Evolutionary conservation across 2,113 vertebrate genomes (phyloP).

Genomic region (Mormyrus iriodes): DNA sequence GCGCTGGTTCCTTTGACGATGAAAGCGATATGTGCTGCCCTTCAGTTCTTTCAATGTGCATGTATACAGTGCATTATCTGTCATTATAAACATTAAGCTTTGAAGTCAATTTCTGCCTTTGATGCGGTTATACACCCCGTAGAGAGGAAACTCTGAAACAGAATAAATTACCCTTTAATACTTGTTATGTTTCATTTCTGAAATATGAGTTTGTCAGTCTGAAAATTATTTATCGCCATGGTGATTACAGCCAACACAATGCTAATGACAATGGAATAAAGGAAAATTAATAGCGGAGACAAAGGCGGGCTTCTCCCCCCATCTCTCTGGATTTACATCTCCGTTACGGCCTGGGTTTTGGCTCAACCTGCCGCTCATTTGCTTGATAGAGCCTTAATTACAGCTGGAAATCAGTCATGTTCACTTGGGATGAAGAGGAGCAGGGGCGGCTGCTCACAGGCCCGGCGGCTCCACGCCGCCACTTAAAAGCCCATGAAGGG

Average conservation of each 20-base stretch:
- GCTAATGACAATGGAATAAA: slow-evolving; percentile 19
- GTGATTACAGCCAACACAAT: slow-evolving; percentile 1
- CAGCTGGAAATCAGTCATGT: slow-evolving; percentile 23
- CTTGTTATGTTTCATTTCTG: not conserved
- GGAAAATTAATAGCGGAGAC: slow-evolving; percentile 19
- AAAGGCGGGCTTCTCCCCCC: not conserved
- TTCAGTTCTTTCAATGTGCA: not conserved
- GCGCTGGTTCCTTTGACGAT: not conserved
- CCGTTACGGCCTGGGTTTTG: not conserved
- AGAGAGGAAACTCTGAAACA: slow-evolving; percentile 10
- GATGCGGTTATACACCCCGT: not conserved
- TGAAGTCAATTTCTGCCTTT: not conserved
- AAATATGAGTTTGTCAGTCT: slow-evolving; percentile 3
- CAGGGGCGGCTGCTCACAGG: not conserved
- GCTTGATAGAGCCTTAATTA: slow-evolving; percentile 32
- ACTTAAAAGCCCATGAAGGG: slow-evolving; percentile 14
- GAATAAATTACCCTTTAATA: slow-evolving; percentile 15
- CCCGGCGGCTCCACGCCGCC: slow-evolving; percentile 1
- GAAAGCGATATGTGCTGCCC: not conserved
- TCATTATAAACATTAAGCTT: slow-evolving; percentile 1
- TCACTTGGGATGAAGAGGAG: slow-evolving; percentile 24
- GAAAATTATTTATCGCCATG: not conserved
- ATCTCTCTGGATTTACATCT: slow-evolving; percentile 10
- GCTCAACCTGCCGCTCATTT: slow-evolving; percentile 21
- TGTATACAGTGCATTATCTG: not conserved